A percentile compares a stretch with the other conserved stretches of the same genome.
Conservation (phyloP, 2,888 invertebrate genomes). For the Thera obeliscata region DNA sequence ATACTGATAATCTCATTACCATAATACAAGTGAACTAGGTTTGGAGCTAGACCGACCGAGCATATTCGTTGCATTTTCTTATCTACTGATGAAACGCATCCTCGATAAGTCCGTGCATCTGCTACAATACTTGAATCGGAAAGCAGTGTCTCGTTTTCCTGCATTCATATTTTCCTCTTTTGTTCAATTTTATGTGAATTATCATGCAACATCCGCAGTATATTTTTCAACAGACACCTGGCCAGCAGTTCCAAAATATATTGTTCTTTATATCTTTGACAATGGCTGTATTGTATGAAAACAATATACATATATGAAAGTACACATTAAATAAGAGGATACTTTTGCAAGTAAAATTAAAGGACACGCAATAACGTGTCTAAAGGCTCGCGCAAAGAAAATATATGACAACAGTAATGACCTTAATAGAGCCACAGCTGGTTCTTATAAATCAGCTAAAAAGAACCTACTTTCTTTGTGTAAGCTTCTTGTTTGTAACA, state of each 20-base stretch:
- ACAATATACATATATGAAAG: not conserved
- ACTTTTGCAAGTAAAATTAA: constrained; percentile 7
- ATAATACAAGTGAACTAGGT: constrained; percentile 36
- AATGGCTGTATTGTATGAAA: not conserved
- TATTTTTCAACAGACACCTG: constrained; percentile 24
- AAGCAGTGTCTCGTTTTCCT: constrained; percentile 32
- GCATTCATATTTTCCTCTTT: constrained; percentile 30
- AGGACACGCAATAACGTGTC: constrained; percentile 10
- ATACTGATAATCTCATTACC: constrained; percentile 35
- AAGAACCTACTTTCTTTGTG: constrained; percentile 15
- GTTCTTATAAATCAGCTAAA: constrained; percentile 30
- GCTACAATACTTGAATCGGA: constrained; percentile 27
- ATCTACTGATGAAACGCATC: constrained; percentile 24
- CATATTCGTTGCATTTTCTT: constrained; percentile 20
- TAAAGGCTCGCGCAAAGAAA: constrained; percentile 16
- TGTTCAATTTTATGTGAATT: constrained; percentile 33
- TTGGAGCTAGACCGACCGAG: constrained; percentile 30
- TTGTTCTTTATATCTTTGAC: constrained; percentile 16
- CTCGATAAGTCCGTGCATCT: constrained; percentile 29
- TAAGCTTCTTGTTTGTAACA: constrained; percentile 7
- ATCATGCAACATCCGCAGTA: constrained; percentile 26
- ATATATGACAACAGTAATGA: constrained; percentile 28
- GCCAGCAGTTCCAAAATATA: constrained; percentile 21
- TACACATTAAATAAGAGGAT: not conserved
- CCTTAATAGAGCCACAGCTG: constrained; percentile 43